Evolutionary conservation across 2,113 vertebrate species (phyloP).

Genomic region (Paradisaea rubra): DNA sequence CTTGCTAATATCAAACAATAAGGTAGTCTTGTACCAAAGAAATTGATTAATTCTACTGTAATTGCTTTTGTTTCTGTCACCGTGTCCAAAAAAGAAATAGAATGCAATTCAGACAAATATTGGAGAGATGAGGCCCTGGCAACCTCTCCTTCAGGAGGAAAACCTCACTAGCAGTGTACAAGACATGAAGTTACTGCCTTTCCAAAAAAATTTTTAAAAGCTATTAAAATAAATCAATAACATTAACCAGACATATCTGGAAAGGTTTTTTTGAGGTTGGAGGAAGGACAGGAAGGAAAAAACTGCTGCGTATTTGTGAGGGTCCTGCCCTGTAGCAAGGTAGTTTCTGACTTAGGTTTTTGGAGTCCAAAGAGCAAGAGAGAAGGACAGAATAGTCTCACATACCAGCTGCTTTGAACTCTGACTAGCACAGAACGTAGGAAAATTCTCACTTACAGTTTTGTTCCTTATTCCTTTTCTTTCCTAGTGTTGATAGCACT

Average conservation of each 20-base stretch:
- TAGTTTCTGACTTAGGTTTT: background rate
- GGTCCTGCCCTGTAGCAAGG: background rate
- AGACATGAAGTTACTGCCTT: background rate
- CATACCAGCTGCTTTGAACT: background rate
- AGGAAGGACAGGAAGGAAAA: background rate
- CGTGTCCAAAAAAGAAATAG: background rate
- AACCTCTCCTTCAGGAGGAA: background rate
- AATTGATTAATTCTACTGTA: background rate
- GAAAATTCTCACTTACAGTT: background rate
- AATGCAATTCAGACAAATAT: background rate
- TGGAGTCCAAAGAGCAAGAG: background rate
- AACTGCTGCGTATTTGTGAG: background rate
- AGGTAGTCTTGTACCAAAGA: background rate
- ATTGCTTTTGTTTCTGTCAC: background rate
- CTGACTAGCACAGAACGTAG: background rate
- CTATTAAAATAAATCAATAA: background rate
- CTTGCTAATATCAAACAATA: background rate
- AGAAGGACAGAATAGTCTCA: background rate
- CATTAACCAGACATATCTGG: background rate
- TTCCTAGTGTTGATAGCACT: background rate
- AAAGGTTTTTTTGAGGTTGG: background rate
- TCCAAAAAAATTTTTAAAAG: accelerated
- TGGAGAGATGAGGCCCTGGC: background rate
- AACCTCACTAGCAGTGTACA: background rate
- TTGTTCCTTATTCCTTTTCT: background rate